Evolutionary conservation across 1,140 invertebrate genomes (phyloP).

Genomic region (Danaus melanippus): DNA sequence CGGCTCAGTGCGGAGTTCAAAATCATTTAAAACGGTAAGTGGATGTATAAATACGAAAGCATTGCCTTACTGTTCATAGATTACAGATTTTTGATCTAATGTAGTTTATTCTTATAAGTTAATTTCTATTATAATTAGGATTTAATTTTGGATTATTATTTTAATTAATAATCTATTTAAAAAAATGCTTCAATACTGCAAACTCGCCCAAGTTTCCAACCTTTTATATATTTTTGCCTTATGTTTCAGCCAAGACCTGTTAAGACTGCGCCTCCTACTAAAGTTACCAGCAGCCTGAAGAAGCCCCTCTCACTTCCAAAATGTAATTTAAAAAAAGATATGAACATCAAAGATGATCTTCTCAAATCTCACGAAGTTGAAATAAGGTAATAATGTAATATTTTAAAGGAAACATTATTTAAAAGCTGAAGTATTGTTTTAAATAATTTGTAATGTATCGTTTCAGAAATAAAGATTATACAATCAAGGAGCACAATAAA

Average conservation of each 20-base stretch:
- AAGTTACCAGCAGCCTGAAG: slow-evolving; percentile 29
- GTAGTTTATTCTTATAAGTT: too few species aligned
- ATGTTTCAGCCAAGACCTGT: slow-evolving; percentile 51
- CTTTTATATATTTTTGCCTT: slow-evolving; percentile 1
- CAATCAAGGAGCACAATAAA: slow-evolving; percentile 55
- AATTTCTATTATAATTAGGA: too few species aligned
- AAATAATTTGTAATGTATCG: too few species aligned
- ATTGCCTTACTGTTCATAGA: too few species aligned
- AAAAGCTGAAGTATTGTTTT: too few species aligned
- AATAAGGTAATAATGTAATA: slow-evolving; percentile 40
- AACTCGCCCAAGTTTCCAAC: too few species aligned
- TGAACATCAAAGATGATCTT: slow-evolving; percentile 38
- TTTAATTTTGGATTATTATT: too few species aligned
- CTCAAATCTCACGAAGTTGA: slow-evolving; percentile 59
- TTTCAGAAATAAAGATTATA: slow-evolving; percentile 60
- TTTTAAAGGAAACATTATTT: too few species aligned
- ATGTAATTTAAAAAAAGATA: slow-evolving; percentile 25
- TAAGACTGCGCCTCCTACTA: slow-evolving; percentile 24
- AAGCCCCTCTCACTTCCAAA: slow-evolving; percentile 25
- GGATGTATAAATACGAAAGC: slow-evolving; percentile 5
- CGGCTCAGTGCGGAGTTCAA: slow-evolving; percentile 41
- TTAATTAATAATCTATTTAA: too few species aligned
- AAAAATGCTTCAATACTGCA: too few species aligned
- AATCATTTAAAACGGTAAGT: slow-evolving; percentile 57
- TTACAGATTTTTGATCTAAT: too few species aligned